These are phyloP conservation scores for Bos indicus DNA, from an alignment of 2,113 vertebrate genomes.

Conservation along the genomic window DNA sequence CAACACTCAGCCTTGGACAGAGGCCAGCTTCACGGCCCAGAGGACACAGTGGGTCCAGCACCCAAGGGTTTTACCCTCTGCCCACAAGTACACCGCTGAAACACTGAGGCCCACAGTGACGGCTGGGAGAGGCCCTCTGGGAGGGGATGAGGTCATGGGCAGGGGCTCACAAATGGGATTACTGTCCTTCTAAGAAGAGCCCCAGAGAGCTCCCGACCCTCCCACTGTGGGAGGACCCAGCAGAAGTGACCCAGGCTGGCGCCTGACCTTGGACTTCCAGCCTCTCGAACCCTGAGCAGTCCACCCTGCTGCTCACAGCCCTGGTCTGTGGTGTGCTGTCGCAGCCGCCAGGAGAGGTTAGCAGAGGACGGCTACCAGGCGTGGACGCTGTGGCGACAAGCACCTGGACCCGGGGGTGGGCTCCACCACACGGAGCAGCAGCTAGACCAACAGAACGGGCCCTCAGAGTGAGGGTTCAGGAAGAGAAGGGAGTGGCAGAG, in stretches of 20 bases:
- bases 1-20: not conserved
- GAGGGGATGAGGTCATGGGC: not conserved
- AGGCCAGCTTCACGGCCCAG: not conserved
- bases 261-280: not conserved
- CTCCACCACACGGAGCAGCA: not conserved
- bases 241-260: not conserved
- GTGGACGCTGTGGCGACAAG: not conserved
- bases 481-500: not conserved
- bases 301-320: not conserved
- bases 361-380: fast-evolving
- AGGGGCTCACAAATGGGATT: not conserved
- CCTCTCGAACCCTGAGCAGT: not conserved
- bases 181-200: not conserved
- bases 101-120: not conserved
- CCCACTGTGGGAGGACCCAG: not conserved
- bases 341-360: too few species aligned
- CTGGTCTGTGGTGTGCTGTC: fast-evolving
- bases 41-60: not conserved
- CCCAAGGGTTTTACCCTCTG: not conserved
- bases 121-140: not conserved
- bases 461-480: fast-evolving
- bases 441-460: fast-evolving
- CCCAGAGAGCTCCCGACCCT: not conserved
- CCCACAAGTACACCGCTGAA: not conserved
- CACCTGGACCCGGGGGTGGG: fast-evolving